Percentiles rank a stretch among this genome's conserved stretches.
Conservation (phyloP, 2,797 vertebrate genomes). For the Spheniscus humboldti region DNA sequence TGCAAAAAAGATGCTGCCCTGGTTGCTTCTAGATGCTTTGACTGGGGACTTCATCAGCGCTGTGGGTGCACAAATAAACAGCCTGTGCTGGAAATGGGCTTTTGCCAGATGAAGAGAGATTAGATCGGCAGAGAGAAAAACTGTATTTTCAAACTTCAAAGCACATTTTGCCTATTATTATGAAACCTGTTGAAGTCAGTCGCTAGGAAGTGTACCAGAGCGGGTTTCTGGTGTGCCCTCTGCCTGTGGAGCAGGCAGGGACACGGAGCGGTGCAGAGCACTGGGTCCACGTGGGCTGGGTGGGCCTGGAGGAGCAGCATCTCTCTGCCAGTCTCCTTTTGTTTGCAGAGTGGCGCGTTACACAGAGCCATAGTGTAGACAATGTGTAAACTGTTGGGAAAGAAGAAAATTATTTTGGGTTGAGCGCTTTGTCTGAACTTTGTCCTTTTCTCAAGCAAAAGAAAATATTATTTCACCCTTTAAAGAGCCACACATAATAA, state of each 20-base stretch:
- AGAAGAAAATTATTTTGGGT: constrained; percentile 69
- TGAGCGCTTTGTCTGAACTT: constrained; percentile 76
- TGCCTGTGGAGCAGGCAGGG: neutral
- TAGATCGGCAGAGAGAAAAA: neutral
- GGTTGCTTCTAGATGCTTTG: neutral
- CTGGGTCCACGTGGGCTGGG: neutral
- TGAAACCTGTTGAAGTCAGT: neutral
- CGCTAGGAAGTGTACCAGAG: accelerated
- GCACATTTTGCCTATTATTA: neutral
- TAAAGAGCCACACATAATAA: constrained; percentile 81
- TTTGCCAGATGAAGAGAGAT: neutral
- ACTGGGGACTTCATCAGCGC: accelerated
- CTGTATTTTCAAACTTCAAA: neutral
- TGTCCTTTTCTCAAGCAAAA: constrained; percentile 81
- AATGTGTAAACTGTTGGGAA: constrained; percentile 44
- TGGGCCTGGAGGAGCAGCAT: neutral
- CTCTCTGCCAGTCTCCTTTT: neutral
- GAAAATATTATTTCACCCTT: constrained; percentile 85
- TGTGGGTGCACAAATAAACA: accelerated
- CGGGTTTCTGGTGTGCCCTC: accelerated
- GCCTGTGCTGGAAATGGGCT: neutral
- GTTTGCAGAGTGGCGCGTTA: neutral
- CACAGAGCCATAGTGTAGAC: neutral
- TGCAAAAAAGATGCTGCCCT: neutral
- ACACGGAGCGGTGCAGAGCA: accelerated